Conservation (phyloP, 1,140 invertebrate species). For the Cardiocondyla obscurior region DNA sequence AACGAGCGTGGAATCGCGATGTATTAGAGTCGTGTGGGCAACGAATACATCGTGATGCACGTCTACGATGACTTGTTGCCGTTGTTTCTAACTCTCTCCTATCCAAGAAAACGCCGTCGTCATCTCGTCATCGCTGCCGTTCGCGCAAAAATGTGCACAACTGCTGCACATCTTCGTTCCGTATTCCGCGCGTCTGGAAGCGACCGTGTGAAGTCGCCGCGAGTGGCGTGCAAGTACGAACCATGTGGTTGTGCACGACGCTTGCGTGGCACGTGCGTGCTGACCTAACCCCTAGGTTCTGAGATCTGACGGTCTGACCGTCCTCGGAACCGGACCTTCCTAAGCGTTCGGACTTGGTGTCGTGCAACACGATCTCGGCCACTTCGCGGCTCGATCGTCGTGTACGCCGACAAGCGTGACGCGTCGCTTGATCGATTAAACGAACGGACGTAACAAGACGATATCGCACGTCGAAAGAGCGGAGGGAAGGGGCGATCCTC, state of each 20-base stretch:
- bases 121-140: background rate
- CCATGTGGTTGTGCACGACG: conserved; percentile 73
- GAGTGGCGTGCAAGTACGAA: conserved; percentile 3
- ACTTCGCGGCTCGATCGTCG: background rate
- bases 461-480: too few species aligned
- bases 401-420: background rate
- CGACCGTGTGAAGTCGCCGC: background rate
- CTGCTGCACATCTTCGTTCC: too few species aligned
- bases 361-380: background rate
- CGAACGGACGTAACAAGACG: background rate
- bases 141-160: background rate
- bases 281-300: conserved; percentile 73
- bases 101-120: background rate
- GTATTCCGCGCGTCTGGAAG: background rate
- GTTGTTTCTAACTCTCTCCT: background rate
- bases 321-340: background rate
- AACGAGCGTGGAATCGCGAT: background rate
- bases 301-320: too few species aligned
- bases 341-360: background rate
- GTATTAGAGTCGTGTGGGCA: background rate
- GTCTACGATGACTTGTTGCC: background rate
- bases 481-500: background rate
- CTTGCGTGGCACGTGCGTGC: conserved; percentile 72
- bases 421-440: background rate
- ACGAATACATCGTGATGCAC: background rate